Evolutionary conservation across 2,113 vertebrate species (phyloP).

Genomic region (Heterotilapia buettikoferi): DNA sequence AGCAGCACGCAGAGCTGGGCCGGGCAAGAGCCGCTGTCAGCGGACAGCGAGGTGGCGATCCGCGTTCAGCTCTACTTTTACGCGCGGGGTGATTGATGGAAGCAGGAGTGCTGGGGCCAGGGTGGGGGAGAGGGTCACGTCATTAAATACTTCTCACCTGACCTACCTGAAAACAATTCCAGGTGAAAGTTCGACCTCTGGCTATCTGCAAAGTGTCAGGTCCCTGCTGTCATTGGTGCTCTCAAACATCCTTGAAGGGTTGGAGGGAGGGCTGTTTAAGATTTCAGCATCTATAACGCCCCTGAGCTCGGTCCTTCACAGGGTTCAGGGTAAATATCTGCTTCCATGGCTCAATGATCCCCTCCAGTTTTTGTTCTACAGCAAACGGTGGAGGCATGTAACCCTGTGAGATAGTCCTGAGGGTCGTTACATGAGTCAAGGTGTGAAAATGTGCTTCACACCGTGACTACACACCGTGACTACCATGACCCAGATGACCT

Average conservation of each 20-base stretch:
- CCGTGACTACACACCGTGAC: not conserved
- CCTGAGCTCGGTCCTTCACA: not conserved
- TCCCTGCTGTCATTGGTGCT: not conserved
- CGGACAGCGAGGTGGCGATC: not conserved
- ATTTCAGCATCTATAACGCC: not conserved
- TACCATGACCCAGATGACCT: fast-evolving
- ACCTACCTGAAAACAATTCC: not conserved
- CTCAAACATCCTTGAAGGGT: not conserved
- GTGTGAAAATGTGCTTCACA: not conserved
- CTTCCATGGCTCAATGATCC: not conserved
- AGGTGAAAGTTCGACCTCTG: not conserved
- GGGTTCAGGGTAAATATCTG: not conserved
- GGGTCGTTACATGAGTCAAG: fast-evolving
- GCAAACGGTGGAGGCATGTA: not conserved
- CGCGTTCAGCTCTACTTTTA: fast-evolving
- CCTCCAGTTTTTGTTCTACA: not conserved
- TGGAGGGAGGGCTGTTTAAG: not conserved
- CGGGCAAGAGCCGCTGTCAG: fast-evolving
- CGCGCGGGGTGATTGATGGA: not conserved
- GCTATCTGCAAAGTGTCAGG: fast-evolving
- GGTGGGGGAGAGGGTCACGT: not conserved
- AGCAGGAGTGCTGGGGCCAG: not conserved
- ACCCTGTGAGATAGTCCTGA: not conserved
- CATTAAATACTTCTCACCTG: fast-evolving
- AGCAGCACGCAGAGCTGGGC: not conserved